Conservation (phyloP, 2,888 invertebrate species). For the Thera obeliscata region DNA sequence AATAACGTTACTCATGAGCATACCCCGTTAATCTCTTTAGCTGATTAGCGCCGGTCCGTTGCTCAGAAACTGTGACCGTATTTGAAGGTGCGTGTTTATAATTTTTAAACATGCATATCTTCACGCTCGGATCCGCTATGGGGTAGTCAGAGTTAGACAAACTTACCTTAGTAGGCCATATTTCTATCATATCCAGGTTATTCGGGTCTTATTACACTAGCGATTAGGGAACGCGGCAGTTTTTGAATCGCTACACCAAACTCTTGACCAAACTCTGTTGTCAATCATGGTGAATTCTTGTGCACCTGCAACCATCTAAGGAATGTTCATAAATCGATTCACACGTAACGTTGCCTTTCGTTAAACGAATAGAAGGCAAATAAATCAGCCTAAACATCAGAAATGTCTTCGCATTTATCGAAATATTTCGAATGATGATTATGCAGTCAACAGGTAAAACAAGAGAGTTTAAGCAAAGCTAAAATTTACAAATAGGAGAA, state of each 20-base stretch:
- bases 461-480: no score
- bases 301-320: no score
- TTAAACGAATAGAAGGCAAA: no score
- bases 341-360: no score
- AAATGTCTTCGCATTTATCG: neutral
- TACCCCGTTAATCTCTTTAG: conserved; percentile 31
- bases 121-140: conserved; percentile 18
- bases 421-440: neutral
- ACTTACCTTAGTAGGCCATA: neutral
- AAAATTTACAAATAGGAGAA: no score
- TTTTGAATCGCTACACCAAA: no score
- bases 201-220: neutral
- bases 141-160: conserved; percentile 1
- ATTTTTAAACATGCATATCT: conserved; percentile 17
- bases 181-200: neutral
- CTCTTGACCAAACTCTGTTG: no score
- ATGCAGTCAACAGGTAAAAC: no score
- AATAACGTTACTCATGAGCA: conserved; percentile 28
- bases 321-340: no score
- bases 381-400: no score
- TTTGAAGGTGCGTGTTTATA: conserved; percentile 22
- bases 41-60: conserved; percentile 26
- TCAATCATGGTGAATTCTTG: no score
- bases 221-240: no score
- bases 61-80: conserved; percentile 21